Conservation (phyloP, 2,888 invertebrate genomes). For the Microplitis manilae region DNA sequence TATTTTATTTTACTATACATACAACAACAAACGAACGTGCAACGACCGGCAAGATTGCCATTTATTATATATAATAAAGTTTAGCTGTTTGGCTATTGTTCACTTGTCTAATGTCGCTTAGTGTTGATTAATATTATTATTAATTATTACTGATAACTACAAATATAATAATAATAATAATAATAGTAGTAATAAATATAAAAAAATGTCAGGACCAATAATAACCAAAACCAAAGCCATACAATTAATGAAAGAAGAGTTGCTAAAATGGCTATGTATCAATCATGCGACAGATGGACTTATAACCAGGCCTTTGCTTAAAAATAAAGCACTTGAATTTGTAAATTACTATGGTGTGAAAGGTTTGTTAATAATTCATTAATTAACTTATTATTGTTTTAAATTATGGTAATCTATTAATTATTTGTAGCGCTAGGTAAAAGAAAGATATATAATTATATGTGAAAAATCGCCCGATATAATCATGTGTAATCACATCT, state of each 20-base stretch:
- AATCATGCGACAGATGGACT: constrained; percentile 57
- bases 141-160: constrained; percentile 4
- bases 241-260: constrained; percentile 47
- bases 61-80: neutral
- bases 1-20: no score
- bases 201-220: constrained; percentile 46
- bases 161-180: constrained; percentile 10
- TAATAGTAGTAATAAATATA: neutral
- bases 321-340: constrained; percentile 56
- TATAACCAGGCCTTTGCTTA: constrained; percentile 53
- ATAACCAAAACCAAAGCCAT: constrained; percentile 36
- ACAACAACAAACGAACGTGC: constrained; percentile 29
- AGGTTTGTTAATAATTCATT: constrained; percentile 46
- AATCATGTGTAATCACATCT: no score
- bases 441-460: constrained; percentile 30
- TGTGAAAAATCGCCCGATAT: no score
- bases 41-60: constrained; percentile 31
- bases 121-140: neutral
- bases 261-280: constrained; percentile 61
- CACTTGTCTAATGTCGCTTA: neutral
- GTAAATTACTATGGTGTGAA: constrained; percentile 46
- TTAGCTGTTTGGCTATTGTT: neutral
- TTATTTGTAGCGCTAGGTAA: neutral
- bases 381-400: neutral
- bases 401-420: neutral